Evolutionary conservation across 2,113 vertebrate species (phyloP), one percentile per base, ranked within the genome.

Genomic region (Microtus pennsylvanicus): DNA sequence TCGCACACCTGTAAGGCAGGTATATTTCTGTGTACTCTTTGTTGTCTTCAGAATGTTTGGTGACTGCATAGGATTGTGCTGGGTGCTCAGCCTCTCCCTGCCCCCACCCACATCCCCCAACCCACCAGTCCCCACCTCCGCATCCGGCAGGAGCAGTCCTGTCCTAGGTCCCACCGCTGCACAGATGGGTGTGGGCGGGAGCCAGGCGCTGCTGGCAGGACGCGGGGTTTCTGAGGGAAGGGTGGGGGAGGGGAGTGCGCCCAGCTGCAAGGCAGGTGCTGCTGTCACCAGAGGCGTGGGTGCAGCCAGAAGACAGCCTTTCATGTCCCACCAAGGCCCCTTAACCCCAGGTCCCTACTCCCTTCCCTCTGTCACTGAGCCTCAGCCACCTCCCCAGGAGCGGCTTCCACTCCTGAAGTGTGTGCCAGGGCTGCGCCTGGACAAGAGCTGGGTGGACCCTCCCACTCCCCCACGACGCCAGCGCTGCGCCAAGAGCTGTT

Each of bases 341-440:
- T 67, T 74, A 5, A 3, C 35, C 35, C 70, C 19, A 33, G 11
- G 10, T 76, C 14, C 9, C 26, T 28, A 24, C 19, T 12, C 7
- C 8, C 1, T 2, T 21, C n/a, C 11, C 98, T 30, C 97, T 95
- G 97, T 99, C 98, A 98, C 99, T 98, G 97, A 98, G 98, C 98
- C 98, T 98, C 99, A 98, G 97, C 98, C 61, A 1, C 50, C 98
- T 98, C 92, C 98, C 98, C 95, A 96, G 97, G 97, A 98, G 97
- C 97, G 86, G 96, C 96, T 76, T 42, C 72, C 22, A 30, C 0
- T 47, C n/a, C n/a, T 50, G 7, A 26, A 98, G n/a, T 61, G 45
- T 7, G 45, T 30, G 42, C 47, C 87, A 33, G n/a, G 70, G 72
- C 87, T 88, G 38, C 2, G 38, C n/a, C 52, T 76, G 52, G 87